Base-by-base conservation (phyloP, 1,140 invertebrate species). In the Pemphigus obesinymphae region DNA sequence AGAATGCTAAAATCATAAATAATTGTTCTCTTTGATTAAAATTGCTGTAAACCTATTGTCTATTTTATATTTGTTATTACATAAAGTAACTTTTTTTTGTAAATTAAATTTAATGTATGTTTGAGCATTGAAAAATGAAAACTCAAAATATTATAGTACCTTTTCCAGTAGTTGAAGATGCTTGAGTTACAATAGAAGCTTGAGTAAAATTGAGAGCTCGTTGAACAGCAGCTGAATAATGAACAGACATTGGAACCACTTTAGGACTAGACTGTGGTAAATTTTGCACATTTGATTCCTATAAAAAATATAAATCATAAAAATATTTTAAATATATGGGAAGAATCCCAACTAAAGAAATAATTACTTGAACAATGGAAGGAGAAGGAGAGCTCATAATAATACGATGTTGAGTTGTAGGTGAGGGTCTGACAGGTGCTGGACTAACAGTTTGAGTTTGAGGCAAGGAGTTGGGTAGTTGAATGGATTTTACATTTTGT, bases 161-260 rank as follows among this genome's bases (percentile, higher is more conserved):
- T 83, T 76, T 80, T 82, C 43, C 82, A n/a, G 31, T 34, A 40
- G 76, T 37, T 78, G 63, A 78, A 43, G 80, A 68, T 17, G 53
- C 68, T 48, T 66, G 29, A 61, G 76, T 83, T 37, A 53, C 48
- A 53, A 66, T 50, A 7, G 68, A 83, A 72, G 50, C 31, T 66
- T 81, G 53, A 58, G 58, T 70, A 23, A 82, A 82, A 61, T 70
- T 84, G 23, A 76, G 43, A 13, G 81, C 53, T 50, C 66, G 81
- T 55, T 72, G 81, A 29, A 72, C 66, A 7, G 66, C 45, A 40
- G 45, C 53, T 26, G 70, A 70, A 50, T 72, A 82, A 82, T 70
- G 45, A n/a, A 82, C 66, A 40, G 63, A 70, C 48, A 82, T 72
- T 34, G 66, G 66, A 50, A 82, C 80, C n/a, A 70, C 61, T 23